phyloP scores from a whole-genome alignment of 2,888 invertebrate genomes.

The Mythimna impura region DNA sequence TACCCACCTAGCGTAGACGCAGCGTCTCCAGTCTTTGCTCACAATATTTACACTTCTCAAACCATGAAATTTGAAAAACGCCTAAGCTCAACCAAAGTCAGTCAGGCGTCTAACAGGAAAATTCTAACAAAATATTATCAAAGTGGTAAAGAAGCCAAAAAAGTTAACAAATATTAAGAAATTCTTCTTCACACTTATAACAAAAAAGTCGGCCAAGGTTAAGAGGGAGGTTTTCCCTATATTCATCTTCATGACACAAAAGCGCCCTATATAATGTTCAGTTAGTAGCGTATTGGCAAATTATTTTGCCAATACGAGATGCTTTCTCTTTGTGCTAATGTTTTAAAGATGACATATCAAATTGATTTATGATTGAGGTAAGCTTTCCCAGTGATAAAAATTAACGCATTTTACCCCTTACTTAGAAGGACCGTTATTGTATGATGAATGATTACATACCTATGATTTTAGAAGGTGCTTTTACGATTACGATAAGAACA shows the following conservation, averaged over 20 bases:
- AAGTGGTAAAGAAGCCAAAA: constrained; percentile 17
- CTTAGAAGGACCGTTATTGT: background rate
- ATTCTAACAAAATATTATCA: background rate
- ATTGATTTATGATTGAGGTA: background rate
- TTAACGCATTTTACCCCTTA: background rate
- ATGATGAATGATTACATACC: too few relatives aligned
- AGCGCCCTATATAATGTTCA: background rate
- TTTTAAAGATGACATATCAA: background rate
- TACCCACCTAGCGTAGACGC: background rate
- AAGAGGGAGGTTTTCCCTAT: background rate
- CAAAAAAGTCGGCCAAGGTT: constrained; percentile 4
- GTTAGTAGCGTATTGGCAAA: background rate
- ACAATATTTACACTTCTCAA: background rate
- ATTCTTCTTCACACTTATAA: constrained; percentile 11
- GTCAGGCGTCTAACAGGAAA: background rate
- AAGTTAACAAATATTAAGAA: constrained; percentile 2
- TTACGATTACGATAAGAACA: too few relatives aligned
- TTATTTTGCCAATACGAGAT: background rate
- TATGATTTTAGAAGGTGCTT: too few relatives aligned
- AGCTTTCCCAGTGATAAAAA: background rate
- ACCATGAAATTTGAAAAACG: background rate
- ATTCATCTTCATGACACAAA: background rate
- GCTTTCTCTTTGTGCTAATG: background rate
- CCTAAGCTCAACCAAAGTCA: background rate
- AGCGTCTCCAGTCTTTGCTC: background rate